phyloP scores from a whole-genome alignment of 2,888 invertebrate genomes.

The Drosophila mimica region DNA sequence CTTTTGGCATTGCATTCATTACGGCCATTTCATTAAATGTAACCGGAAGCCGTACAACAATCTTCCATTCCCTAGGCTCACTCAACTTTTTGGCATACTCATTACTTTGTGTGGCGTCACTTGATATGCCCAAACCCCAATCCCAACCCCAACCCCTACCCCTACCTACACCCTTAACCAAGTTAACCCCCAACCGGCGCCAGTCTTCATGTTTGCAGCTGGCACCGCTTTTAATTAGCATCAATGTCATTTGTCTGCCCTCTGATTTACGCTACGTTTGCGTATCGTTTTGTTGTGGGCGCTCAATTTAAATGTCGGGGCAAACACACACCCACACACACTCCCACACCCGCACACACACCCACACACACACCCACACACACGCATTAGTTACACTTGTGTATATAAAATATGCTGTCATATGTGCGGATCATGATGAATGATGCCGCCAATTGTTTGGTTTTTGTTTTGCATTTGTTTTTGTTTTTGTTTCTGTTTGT shows the following conservation, averaged over 20 bases:
- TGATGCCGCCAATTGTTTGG: conserved; percentile 71
- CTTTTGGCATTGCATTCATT: conserved; percentile 24
- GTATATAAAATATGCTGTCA: conserved; percentile 69
- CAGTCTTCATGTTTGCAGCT: conserved; percentile 30
- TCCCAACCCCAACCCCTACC: too few species aligned
- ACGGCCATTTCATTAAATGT: conserved; percentile 60
- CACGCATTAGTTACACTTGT: conserved; percentile 16
- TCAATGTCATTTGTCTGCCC: conserved; percentile 68
- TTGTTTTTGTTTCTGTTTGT: conserved; percentile 52
- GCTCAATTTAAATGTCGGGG: conserved; percentile 64
- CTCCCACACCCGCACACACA: conserved; percentile 8
- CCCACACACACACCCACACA: not conserved
- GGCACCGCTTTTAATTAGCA: conserved; percentile 74
- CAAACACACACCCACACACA: not conserved
- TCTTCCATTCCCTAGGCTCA: not conserved
- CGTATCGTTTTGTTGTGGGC: conserved; percentile 38
- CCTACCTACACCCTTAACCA: not conserved
- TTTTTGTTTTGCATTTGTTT: conserved; percentile 57
- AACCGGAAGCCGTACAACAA: conserved; percentile 35
- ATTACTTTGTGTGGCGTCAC: conserved; percentile 45
- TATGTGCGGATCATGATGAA: conserved; percentile 71
- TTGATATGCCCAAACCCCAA: conserved; percentile 4
- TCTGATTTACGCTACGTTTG: conserved; percentile 37
- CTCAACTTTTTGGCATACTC: conserved; percentile 41
- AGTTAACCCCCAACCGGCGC: not conserved